Evolutionary conservation across 2,888 invertebrate species (phyloP).

Genomic region (Serripes groenlandicus): DNA sequence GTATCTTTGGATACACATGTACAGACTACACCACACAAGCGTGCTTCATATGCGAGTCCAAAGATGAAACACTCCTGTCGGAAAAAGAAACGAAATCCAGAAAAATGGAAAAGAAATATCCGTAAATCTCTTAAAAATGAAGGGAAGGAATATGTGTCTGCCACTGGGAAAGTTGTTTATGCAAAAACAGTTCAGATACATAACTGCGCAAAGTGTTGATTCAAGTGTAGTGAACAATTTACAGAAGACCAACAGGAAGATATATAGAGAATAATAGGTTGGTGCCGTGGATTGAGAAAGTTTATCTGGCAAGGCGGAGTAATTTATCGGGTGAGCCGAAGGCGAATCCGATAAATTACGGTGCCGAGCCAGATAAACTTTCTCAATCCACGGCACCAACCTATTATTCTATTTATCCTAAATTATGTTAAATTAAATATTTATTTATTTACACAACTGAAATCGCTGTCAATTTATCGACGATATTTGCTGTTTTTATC

Average conservation of each 20-base stretch:
- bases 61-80: not conserved
- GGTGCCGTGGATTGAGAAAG: too few species aligned
- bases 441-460: too few species aligned
- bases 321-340: too few species aligned
- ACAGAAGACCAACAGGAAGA: not conserved
- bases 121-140: conserved; percentile 22
- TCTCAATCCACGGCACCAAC: too few species aligned
- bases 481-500: too few species aligned
- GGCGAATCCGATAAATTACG: too few species aligned
- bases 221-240: not conserved
- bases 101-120: conserved; percentile 26
- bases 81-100: not conserved
- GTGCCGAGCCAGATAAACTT: too few species aligned
- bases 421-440: too few species aligned
- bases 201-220: conserved; percentile 40
- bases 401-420: too few species aligned
- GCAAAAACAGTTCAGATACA: conserved; percentile 35
- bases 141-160: conserved; percentile 33
- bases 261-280: not conserved
- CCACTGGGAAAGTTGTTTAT: not conserved
- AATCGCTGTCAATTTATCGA: too few species aligned
- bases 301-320: too few species aligned
- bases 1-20: not conserved
- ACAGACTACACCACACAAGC: conserved; percentile 31
- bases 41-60: conserved; percentile 24